phyloP scores from a whole-genome alignment of 2,888 invertebrate genomes.

The Synergus laeviventris region DNA sequence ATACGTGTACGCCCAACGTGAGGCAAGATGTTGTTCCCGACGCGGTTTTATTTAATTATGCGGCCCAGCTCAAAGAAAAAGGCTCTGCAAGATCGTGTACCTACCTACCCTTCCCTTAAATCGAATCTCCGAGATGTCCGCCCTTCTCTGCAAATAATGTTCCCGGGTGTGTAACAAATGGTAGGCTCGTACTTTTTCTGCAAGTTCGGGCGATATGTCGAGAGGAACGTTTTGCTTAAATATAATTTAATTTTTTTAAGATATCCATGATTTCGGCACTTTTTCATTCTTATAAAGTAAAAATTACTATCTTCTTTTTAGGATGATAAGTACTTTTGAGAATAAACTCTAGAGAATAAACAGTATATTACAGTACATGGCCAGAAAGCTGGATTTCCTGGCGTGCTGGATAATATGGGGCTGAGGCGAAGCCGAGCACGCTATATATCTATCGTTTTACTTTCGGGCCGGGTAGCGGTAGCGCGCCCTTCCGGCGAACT shows the following conservation, averaged over 20 bases:
- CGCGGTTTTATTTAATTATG: constrained; percentile 36
- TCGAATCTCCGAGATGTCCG: not conserved
- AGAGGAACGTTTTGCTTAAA: not conserved
- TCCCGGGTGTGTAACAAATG: not conserved
- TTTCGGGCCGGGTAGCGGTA: too few species aligned
- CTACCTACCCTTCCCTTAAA: constrained; percentile 1
- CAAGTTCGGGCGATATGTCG: not conserved
- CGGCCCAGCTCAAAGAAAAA: constrained; percentile 37
- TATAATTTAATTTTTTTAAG: not conserved
- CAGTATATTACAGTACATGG: too few species aligned
- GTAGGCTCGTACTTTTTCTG: constrained; percentile 9
- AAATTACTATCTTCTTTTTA: too few species aligned
- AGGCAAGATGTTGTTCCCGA: constrained; percentile 15
- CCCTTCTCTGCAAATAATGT: not conserved
- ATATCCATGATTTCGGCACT: not conserved
- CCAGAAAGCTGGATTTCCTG: too few species aligned
- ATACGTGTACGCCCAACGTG: constrained; percentile 10
- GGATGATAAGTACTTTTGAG: too few species aligned
- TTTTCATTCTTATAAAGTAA: too few species aligned
- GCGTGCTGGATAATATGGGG: too few species aligned
- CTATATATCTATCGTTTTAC: too few species aligned
- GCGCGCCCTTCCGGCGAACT: too few species aligned
- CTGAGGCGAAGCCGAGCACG: too few species aligned
- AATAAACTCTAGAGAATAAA: too few species aligned
- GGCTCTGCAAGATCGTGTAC: not conserved